Conservation (phyloP, 1,140 invertebrate genomes). For the Drosophila serrata region DNA sequence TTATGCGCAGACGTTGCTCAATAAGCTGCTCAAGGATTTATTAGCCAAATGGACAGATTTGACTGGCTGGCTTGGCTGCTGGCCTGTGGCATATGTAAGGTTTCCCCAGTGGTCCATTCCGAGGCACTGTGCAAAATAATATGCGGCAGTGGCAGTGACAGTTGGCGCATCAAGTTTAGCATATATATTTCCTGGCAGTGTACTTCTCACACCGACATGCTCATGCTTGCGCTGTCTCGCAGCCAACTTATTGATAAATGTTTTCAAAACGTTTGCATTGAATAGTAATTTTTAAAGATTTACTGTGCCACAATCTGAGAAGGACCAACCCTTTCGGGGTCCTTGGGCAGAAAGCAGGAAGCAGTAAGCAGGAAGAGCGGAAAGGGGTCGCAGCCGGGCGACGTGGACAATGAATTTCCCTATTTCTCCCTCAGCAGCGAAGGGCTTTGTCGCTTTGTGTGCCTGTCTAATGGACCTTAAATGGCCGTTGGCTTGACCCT, state of each 20-base stretch:
- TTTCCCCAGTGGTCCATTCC: conserved; percentile 7
- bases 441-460: conserved; percentile 29
- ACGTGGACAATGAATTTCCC: conserved; percentile 62
- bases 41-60: conserved; percentile 84
- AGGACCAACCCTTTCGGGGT: conserved; percentile 29
- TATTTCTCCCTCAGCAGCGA: conserved; percentile 7
- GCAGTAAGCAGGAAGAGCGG: neutral
- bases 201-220: conserved; percentile 31
- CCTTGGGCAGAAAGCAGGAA: neutral
- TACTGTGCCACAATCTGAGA: conserved; percentile 62
- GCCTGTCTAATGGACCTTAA: conserved; percentile 74
- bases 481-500: conserved; percentile 62
- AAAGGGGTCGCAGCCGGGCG: conserved; percentile 17
- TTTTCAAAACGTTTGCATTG: conserved; percentile 80
- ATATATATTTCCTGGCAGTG: conserved; percentile 23
- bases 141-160: neutral
- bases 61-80: conserved; percentile 60
- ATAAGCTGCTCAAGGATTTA: conserved; percentile 85
- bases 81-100: conserved; percentile 65
- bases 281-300: conserved; percentile 85
- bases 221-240: conserved; percentile 29
- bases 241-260: conserved; percentile 78
- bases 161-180: neutral
- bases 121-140: conserved; percentile 18
- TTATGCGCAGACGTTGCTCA: conserved; percentile 83